Evolutionary conservation across 2,113 vertebrate genomes (phyloP), one percentile per base, ranked within the genome.

Genomic region (Python bivittatus): DNA sequence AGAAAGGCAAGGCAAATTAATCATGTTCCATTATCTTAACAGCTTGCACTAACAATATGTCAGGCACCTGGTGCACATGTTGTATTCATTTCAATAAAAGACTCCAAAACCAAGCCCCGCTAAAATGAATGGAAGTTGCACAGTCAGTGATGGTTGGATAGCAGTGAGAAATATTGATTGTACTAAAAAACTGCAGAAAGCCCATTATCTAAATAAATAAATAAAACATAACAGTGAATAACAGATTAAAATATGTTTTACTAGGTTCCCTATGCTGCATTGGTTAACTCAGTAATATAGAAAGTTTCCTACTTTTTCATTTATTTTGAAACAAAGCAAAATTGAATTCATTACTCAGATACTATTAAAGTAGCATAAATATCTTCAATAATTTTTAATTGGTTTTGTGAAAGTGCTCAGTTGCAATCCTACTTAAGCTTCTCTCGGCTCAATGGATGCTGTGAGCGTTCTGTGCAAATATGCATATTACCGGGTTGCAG

Each of bases 311-410:
- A 95, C 94, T 96, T 97, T 95, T 97, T 97, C 97, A 97, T 95
- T 96, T 90, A 93, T 93, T 96, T 96, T 94, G 92, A 97, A 97
- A 95, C 95, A 94, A 79, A 93, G 94, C 96, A 97, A 98, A 97
- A 90, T 97, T 96, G 97, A 97, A 95, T 96, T 95, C 94, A 97
- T 97, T 97, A 96, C 96, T 97, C 96, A 96, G 33, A 42, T 97
- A 96, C 94, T 60, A 96, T 96, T 95, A 92, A 95, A 94, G 95
- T 97, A 97, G 95, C 97, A 97, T 96, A 96, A 94, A 86, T 95
- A 97, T 93, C 92, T 96, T 52, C 93, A 94, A 92, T 95, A 12
- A 33, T 23, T 98, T 97, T 97, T 96, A 96, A 95, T 88, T 88
- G 94, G 96, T 97, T 97, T 6, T 95, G 94, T 96, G 86, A 94